Base-by-base conservation (phyloP, 2,113 vertebrate genomes). In the Corydoras maculifer region DNA sequence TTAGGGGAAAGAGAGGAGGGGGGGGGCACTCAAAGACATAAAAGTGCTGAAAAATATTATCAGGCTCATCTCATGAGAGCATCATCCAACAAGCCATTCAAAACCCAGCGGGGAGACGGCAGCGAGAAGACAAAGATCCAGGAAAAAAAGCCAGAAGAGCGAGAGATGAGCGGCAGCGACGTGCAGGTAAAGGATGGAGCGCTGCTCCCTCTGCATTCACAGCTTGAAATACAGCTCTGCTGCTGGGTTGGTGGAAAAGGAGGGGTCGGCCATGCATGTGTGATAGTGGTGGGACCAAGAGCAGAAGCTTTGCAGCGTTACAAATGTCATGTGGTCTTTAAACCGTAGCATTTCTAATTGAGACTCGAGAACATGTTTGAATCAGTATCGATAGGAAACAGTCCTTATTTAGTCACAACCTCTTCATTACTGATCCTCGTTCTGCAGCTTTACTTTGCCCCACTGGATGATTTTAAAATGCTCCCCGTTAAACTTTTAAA, bases 401-500 rank as follows among this genome's bases (percentile, higher is more conserved):
- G 25, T 57, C 10, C 50, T 63, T 7, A 29, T 9, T 30, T 31
- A 48, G 32, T 29, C 53, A 58, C 53, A 50, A 43, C 7, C 7
- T 43, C 35, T 43, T 43, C 18, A 25, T 25, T 25, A 25, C 18
- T 43, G 35, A 43, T 43, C 7, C 35, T 2, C 4, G 35, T 43
- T 43, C 7, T 43, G 35, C 35, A 0, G 35, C 35, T 8, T 43
- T 2, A 25, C 35, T 43, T 2, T 43, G 35, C 35, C 35, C 35
- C 35, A 43, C 35, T 2, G 29, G 60, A 29, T 63, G 60, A 65
- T 58, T 68, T 35, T 50, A 30, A 77, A 55, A 62, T 18, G 8
- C 30, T 25, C 43, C 62, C 58, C 15, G 65, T 66, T 59, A 74
- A 77, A 77, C 57, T 69, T 64, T 77, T 59, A 73, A 61, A 60